These are phyloP conservation scores for Lepidurus couesii DNA, from an alignment of 1,140 invertebrate genomes.

Conservation along the genomic window DNA sequence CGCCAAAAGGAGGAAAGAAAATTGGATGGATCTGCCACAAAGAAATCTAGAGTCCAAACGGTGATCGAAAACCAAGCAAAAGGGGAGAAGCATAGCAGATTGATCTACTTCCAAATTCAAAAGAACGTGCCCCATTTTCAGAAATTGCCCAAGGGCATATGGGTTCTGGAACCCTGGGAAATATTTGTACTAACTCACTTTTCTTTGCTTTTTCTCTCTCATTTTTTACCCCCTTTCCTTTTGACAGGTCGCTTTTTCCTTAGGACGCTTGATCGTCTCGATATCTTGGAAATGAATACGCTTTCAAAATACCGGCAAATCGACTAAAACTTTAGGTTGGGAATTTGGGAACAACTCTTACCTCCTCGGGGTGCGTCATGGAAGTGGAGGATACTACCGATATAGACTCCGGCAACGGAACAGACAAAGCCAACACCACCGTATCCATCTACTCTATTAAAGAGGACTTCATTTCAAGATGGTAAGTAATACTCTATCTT, in stretches of 20 bases:
- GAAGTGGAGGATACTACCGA: background rate
- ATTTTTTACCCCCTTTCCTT: background rate
- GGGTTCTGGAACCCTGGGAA: background rate
- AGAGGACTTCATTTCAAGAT: constrained; percentile 60
- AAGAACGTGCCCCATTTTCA: constrained; percentile 9
- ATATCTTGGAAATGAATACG: background rate
- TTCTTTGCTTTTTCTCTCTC: background rate
- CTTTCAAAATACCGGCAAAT: background rate
- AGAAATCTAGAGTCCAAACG: background rate
- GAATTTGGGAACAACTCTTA: background rate
- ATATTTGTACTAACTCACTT: background rate
- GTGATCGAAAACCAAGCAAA: constrained; percentile 9
- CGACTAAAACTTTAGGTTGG: background rate
- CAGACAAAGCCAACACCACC: constrained; percentile 41
- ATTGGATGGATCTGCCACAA: constrained; percentile 1
- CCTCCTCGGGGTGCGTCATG: background rate
- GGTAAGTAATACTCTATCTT: constrained; percentile 48
- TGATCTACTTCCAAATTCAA: constrained; percentile 19
- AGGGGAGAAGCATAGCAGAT: constrained; percentile 3
- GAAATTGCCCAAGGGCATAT: constrained; percentile 13
- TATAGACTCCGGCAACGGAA: constrained; percentile 37
- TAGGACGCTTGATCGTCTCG: background rate
- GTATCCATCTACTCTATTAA: constrained; percentile 60
- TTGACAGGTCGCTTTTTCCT: background rate
- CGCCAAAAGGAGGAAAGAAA: background rate